Conservation (phyloP, 2,888 invertebrate genomes). For the Melinaea marsaeus region DNA sequence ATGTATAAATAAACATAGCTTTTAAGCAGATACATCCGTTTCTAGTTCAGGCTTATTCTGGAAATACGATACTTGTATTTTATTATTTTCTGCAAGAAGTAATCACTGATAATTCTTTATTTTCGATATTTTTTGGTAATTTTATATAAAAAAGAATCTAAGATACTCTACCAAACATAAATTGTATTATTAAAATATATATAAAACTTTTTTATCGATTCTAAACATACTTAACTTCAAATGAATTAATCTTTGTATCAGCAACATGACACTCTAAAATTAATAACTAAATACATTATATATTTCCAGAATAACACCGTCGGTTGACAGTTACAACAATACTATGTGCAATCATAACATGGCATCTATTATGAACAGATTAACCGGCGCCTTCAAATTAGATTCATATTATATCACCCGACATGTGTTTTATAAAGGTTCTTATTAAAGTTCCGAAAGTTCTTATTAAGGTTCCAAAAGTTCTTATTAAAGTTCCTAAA, state of each 20-base stretch:
- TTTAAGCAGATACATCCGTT: conserved; percentile 34
- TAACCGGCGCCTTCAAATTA: conserved; percentile 18
- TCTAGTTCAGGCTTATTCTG: conserved; percentile 12
- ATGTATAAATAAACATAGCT: conserved; percentile 66
- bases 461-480: neutral
- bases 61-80: neutral
- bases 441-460: neutral
- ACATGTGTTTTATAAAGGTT: neutral
- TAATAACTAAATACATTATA: neutral
- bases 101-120: too few species aligned
- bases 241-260: too few species aligned
- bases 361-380: conserved; percentile 13
- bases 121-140: too few species aligned
- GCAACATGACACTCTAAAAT: too few species aligned
- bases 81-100: neutral
- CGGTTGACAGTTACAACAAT: conserved; percentile 18
- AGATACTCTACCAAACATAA: too few species aligned
- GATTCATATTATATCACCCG: conserved; percentile 14
- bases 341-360: conserved; percentile 12
- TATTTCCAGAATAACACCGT: conserved; percentile 1
- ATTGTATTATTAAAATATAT: too few species aligned
- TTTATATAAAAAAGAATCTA: too few species aligned
- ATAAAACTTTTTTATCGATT: too few species aligned
- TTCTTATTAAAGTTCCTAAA: too few species aligned
- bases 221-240: too few species aligned